Evolutionary conservation across 2,113 vertebrate species (phyloP).

Genomic region (Mirza zaza): DNA sequence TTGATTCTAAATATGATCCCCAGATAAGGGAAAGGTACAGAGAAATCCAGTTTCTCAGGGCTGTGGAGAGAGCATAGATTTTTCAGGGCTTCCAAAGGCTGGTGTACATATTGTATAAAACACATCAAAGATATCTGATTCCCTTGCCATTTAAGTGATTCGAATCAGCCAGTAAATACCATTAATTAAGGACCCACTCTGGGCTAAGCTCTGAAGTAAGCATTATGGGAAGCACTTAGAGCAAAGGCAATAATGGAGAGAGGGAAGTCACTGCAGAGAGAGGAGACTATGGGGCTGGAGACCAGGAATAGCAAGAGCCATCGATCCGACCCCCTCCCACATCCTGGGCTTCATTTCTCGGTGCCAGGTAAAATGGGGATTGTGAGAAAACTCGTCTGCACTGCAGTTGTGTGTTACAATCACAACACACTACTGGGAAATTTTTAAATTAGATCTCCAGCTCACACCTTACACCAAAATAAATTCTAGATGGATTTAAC

Average conservation of each 20-base stretch:
- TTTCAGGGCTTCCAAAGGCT: constrained; percentile 4
- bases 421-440: constrained; percentile 16
- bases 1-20: neutral
- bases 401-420: neutral
- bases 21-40: neutral
- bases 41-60: neutral
- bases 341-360: neutral
- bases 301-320: neutral
- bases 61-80: neutral
- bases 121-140: constrained; percentile 29
- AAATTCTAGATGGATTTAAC: constrained; percentile 35
- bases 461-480: neutral
- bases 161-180: constrained; percentile 40
- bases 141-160: constrained; percentile 28
- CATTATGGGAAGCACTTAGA: constrained; percentile 55
- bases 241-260: constrained; percentile 38
- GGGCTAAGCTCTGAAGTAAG: constrained; percentile 33
- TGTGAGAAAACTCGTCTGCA: neutral
- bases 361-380: neutral
- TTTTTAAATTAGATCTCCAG: constrained; percentile 6
- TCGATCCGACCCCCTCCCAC: neutral
- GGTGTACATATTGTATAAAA: constrained; percentile 34
- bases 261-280: neutral
- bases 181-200: constrained; percentile 61
- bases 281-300: neutral